Evolutionary conservation across 92 coral and sea anemone species (phyloP).

Genomic region (Heteractis magnifica): DNA sequence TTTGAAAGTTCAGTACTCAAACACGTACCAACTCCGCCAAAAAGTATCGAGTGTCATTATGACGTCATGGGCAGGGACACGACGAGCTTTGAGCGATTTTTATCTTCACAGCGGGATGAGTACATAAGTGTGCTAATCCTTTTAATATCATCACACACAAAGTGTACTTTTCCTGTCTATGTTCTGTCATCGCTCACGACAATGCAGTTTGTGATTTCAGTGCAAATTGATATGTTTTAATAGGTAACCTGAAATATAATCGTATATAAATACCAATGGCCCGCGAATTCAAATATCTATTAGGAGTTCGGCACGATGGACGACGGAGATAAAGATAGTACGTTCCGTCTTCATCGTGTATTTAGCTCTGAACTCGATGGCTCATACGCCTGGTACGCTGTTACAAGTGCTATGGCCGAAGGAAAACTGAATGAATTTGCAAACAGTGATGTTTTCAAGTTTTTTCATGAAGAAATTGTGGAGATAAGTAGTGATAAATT

Average conservation of each 20-base stretch:
- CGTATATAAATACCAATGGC: not conserved
- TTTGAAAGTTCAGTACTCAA: no score
- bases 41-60: no score
- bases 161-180: not conserved
- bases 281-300: slow-evolving; percentile 5
- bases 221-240: not conserved
- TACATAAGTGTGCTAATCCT: slow-evolving; percentile 1
- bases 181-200: not conserved
- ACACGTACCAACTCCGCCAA: no score
- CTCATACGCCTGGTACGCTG: not conserved
- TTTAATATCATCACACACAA: not conserved
- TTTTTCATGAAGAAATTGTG: not conserved
- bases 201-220: not conserved
- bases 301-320: not conserved
- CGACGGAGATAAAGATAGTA: not conserved
- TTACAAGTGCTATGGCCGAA: slow-evolving; percentile 1
- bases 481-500: not conserved
- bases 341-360: slow-evolving; percentile 8
- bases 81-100: slow-evolving; percentile 22
- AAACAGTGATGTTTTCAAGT: not conserved
- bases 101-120: not conserved
- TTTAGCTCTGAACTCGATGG: not conserved
- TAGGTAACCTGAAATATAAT: not conserved
- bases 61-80: slow-evolving; percentile 31
- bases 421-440: not conserved